phyloP scores from a whole-genome alignment of 2,113 vertebrate species.

The Tyrannus savana region DNA sequence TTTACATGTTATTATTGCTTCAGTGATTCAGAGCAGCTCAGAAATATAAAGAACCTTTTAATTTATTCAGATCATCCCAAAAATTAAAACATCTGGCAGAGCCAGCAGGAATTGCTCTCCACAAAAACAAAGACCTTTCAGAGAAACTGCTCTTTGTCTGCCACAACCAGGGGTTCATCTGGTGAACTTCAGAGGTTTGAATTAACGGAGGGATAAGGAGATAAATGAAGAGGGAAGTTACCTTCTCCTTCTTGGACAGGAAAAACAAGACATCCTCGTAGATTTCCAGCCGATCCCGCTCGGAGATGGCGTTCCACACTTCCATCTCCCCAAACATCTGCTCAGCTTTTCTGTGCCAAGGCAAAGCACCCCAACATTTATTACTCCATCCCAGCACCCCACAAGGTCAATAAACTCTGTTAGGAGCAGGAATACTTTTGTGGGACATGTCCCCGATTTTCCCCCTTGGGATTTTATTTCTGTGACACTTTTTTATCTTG shows the following conservation, averaged over 20 bases:
- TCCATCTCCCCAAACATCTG: conserved; percentile 22
- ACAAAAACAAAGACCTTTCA: not conserved
- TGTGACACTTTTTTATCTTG: rapidly evolving
- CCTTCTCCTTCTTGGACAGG: conserved; percentile 19
- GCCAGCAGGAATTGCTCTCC: not conserved
- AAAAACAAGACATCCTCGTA: not conserved
- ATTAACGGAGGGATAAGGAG: not conserved
- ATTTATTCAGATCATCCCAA: rapidly evolving
- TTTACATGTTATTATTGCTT: rapidly evolving
- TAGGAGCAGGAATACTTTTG: not conserved
- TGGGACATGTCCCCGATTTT: too few species aligned
- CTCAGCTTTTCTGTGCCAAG: not conserved
- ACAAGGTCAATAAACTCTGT: rapidly evolving
- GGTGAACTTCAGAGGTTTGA: rapidly evolving
- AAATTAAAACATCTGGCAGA: rapidly evolving
- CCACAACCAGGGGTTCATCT: not conserved
- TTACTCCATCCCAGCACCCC: not conserved
- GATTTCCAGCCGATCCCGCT: not conserved
- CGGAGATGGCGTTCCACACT: not conserved
- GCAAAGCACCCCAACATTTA: rapidly evolving
- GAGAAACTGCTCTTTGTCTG: not conserved
- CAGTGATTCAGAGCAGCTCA: not conserved
- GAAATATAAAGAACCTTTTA: rapidly evolving
- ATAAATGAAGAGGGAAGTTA: rapidly evolving
- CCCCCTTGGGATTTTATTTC: not conserved